phyloP scores from a whole-genome alignment of 2,113 vertebrate genomes.

The Tamias sibiricus region DNA sequence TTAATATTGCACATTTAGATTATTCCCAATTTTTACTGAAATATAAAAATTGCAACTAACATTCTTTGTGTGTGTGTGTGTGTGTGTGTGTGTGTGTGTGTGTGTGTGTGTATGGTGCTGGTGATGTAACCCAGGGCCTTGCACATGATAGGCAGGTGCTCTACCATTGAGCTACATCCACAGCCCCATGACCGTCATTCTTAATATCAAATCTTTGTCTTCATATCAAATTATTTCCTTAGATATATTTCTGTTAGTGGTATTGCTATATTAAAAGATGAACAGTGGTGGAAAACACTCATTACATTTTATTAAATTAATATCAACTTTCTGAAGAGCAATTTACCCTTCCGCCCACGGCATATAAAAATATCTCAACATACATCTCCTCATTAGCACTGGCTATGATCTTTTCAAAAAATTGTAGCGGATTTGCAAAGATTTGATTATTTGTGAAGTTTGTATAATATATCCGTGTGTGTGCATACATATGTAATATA shows the following conservation, averaged over 20 bases:
- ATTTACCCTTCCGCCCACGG: not conserved
- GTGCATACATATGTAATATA: too few relatives aligned
- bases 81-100: too few relatives aligned
- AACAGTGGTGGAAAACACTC: not conserved
- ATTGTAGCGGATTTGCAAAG: not conserved
- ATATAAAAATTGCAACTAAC: not conserved
- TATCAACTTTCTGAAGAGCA: constrained; percentile 22
- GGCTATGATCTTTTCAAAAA: not conserved
- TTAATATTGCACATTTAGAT: not conserved
- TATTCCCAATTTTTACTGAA: not conserved
- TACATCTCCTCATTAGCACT: not conserved
- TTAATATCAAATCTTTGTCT: not conserved
- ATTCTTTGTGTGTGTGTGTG: too few relatives aligned
- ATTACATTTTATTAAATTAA: not conserved
- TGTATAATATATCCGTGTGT: not conserved
- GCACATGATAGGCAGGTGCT: too few relatives aligned
- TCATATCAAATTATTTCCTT: constrained; percentile 29
- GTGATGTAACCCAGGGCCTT: not conserved
- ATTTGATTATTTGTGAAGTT: not conserved
- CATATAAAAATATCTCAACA: not conserved
- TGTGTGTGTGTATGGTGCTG: too few relatives aligned
- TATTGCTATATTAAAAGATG: constrained; percentile 10
- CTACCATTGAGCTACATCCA: not conserved
- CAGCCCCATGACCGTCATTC: not conserved
- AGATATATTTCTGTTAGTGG: constrained; percentile 30